A percentile compares a stretch with the other conserved stretches of the same genome.
phyloP scores from a whole-genome alignment of 2,888 invertebrate species.

The Micropterix aruncella region DNA sequence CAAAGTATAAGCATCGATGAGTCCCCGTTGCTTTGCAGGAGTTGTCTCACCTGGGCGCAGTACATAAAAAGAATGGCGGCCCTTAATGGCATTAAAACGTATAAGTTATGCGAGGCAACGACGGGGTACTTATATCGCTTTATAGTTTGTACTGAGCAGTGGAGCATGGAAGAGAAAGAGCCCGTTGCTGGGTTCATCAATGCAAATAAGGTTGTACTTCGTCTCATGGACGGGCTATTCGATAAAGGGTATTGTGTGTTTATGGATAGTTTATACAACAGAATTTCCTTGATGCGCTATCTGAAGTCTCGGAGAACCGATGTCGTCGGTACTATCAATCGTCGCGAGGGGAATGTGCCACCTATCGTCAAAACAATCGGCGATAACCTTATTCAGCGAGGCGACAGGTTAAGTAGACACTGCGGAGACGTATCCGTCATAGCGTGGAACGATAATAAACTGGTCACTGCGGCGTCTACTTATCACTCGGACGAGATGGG shows the following conservation, averaged over 20 bases:
- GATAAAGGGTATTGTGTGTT: conserved; percentile 11
- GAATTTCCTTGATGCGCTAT: conserved; percentile 8
- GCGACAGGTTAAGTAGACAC: no score
- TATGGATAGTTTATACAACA: conserved; percentile 12
- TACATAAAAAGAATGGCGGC: conserved; percentile 16
- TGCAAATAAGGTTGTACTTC: conserved; percentile 12
- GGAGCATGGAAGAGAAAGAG: background rate
- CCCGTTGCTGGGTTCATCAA: conserved; percentile 9
- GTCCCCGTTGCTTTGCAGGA: conserved; percentile 15
- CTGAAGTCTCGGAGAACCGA: conserved; percentile 9
- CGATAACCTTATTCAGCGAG: no score
- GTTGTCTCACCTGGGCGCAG: conserved; percentile 14
- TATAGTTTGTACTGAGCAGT: conserved; percentile 9
- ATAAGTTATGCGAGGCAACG: conserved; percentile 15
- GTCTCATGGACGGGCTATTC: conserved; percentile 8
- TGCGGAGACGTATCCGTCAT: no score
- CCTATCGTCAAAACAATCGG: no score
- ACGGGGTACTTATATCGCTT: conserved; percentile 10
- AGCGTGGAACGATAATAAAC: no score
- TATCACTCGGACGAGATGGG: no score
- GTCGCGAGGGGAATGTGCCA: no score
- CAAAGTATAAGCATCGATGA: no score
- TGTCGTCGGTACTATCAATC: conserved; percentile 8
- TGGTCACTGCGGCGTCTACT: no score
- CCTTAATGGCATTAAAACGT: conserved; percentile 15